Conservation (phyloP, 2,113 vertebrate species). For the Sylvilagus bachmani region DNA sequence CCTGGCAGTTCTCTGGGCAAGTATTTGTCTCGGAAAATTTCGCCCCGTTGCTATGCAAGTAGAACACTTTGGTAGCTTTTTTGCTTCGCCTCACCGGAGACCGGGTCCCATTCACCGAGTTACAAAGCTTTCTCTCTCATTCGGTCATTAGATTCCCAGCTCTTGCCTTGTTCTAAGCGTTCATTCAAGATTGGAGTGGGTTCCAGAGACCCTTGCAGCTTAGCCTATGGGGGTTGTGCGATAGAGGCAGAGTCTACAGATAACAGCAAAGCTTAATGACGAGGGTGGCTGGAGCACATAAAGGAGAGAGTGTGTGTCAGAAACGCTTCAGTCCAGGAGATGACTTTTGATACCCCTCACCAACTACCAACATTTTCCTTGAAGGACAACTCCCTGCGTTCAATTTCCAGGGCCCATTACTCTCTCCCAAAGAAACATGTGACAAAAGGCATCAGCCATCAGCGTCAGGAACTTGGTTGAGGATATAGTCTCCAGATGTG, state of each 20-base stretch:
- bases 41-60: not conserved
- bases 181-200: not conserved
- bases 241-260: not conserved
- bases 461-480: not conserved
- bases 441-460: not conserved
- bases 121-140: not conserved
- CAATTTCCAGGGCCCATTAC: not conserved
- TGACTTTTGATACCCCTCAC: slow-evolving; percentile 14
- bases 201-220: not conserved
- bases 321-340: not conserved
- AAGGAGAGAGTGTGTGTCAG: not conserved
- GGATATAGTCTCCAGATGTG: not conserved
- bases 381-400: not conserved
- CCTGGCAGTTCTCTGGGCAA: not conserved
- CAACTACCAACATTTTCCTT: not conserved
- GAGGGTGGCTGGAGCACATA: not conserved
- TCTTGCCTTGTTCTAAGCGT: not conserved
- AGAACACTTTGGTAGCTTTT: not conserved
- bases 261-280: not conserved
- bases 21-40: slow-evolving; percentile 21
- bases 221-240: not conserved
- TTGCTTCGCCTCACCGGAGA: not conserved
- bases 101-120: not conserved
- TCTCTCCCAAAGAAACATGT: not conserved
- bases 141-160: not conserved